Evolutionary conservation across 1,140 invertebrate species (phyloP), one percentile per base, ranked within the genome.

Genomic region (Leptoteleia sp.): DNA sequence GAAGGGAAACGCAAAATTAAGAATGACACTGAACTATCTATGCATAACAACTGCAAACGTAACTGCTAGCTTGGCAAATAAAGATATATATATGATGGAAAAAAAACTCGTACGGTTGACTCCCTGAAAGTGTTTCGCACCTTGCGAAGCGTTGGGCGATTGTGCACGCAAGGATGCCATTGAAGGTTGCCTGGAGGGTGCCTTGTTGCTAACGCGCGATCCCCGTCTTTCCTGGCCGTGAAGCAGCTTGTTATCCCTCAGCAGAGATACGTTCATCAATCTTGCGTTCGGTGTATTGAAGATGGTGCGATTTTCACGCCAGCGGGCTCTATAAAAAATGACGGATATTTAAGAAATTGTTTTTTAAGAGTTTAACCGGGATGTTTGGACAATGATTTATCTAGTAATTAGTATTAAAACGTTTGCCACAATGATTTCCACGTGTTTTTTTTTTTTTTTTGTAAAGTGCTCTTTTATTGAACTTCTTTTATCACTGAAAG

Each of bases 211-310:
- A 25, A 93, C 93, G 17, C 94, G 90, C n/a, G 95, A 95, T 16
- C 94, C 94, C 5, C 94, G 92, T 68, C 94, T 91, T 76, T 94
- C 94, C 84, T 93, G 92, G 6, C 93, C 92, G 81, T 95, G 94
- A 59, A 95, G 88, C 35, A 95, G 89, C 85, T 96, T 96, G 83
- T 93, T 95, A 80, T 96, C 95, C 79, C 94, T 91, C 73, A 96
- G 88, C 65, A 96, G 86, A 1, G 95, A 96, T 7, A 95, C 95
- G 84, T 96, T 96, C 95, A 96, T 96, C 83, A 96, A 89, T 29
- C 95, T 92, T 13, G 96, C 95, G 85, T 97, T 97, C n/a, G 96
- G 96, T 19, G 96, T 97, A 85, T 97, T 97, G 91, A 97, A 97
- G 82, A 97, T 97, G 12, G 95, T 96, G 1, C 96, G 91, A 87